Conservation (phyloP, 2,113 vertebrate species). For the Solea solea region DNA sequence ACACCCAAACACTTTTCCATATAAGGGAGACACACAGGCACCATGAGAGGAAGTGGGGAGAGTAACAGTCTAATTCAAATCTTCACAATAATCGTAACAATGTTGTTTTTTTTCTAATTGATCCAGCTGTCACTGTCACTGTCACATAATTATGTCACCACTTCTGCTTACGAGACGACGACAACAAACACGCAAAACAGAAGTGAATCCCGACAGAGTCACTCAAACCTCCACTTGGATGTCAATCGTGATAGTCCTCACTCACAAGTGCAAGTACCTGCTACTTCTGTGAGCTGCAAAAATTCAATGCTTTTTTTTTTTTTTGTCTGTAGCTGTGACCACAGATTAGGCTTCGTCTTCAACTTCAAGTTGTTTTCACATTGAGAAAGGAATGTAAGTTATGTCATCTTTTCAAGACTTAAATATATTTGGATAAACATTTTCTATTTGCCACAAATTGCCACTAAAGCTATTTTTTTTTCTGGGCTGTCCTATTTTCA, state of each 20-base stretch:
- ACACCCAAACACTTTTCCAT: slow-evolving; percentile 59
- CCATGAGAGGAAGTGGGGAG: slow-evolving; percentile 43
- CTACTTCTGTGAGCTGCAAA: slow-evolving; percentile 68
- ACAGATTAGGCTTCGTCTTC: slow-evolving; percentile 56
- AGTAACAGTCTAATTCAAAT: slow-evolving; percentile 74
- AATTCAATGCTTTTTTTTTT: slow-evolving; percentile 6
- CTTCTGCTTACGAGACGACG: slow-evolving; percentile 66
- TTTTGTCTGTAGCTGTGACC: slow-evolving; percentile 43
- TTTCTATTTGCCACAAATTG: slow-evolving; percentile 40
- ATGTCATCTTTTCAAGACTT: slow-evolving; percentile 50
- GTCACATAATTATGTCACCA: slow-evolving; percentile 59
- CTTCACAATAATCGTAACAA: slow-evolving; percentile 64
- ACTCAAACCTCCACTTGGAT: slow-evolving; percentile 65
- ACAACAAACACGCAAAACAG: slow-evolving; percentile 56
- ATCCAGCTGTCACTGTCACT: slow-evolving; percentile 65
- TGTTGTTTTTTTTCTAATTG: slow-evolving; percentile 58
- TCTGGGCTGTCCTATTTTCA: slow-evolving; percentile 64
- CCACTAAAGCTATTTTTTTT: slow-evolving; percentile 51
- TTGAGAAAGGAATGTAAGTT: slow-evolving; percentile 71
- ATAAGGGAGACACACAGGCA: slow-evolving; percentile 60
- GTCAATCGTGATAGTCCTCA: slow-evolving; percentile 62
- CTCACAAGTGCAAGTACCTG: slow-evolving; percentile 69
- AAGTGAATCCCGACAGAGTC: slow-evolving; percentile 70
- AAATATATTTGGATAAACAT: slow-evolving; percentile 56
- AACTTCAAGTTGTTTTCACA: slow-evolving; percentile 55